These are phyloP conservation scores for Avahi laniger DNA, from an alignment of 2,797 vertebrate species.

Conservation along the genomic window DNA sequence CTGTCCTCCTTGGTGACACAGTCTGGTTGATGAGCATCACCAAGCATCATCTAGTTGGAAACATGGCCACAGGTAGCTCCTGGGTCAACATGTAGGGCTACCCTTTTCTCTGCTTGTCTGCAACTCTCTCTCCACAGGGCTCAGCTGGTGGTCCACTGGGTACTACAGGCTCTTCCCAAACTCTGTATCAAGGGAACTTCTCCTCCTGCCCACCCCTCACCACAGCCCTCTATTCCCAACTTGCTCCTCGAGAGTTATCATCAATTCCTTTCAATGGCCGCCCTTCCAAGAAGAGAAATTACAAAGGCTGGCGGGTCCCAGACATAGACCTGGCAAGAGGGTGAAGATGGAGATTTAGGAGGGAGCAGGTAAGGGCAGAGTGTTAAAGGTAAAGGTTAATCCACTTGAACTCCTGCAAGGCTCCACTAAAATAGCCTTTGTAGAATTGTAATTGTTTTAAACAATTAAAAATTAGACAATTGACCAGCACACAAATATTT, in stretches of 20 bases:
- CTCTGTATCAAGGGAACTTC: conserved; percentile 85
- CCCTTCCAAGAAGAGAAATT: neutral
- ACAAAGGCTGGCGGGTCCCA: fast-evolving
- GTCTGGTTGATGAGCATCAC: conserved; percentile 84
- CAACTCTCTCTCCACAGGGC: conserved; percentile 85
- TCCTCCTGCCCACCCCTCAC: conserved; percentile 59
- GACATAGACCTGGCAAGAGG: fast-evolving
- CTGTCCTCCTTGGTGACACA: conserved; percentile 87
- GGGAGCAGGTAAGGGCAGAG: fast-evolving
- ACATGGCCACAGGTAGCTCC: conserved; percentile 84
- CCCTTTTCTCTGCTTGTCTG: conserved; percentile 87
- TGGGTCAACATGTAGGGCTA: conserved; percentile 83
- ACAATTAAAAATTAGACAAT: conserved; percentile 76
- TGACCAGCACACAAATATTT: conserved; percentile 76
- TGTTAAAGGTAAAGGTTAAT: neutral
- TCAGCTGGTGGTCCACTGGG: conserved; percentile 89
- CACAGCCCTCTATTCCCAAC: neutral
- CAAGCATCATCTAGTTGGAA: conserved; percentile 74
- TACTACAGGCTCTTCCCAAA: conserved; percentile 85
- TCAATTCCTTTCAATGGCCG: neutral
- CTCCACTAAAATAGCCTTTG: conserved; percentile 21
- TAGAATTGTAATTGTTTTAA: conserved; percentile 73
- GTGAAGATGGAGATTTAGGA: neutral
- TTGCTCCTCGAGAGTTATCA: neutral
- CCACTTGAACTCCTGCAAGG: neutral